phyloP scores from a whole-genome alignment of 2,888 invertebrate genomes.

The Drosophila lacicola region DNA sequence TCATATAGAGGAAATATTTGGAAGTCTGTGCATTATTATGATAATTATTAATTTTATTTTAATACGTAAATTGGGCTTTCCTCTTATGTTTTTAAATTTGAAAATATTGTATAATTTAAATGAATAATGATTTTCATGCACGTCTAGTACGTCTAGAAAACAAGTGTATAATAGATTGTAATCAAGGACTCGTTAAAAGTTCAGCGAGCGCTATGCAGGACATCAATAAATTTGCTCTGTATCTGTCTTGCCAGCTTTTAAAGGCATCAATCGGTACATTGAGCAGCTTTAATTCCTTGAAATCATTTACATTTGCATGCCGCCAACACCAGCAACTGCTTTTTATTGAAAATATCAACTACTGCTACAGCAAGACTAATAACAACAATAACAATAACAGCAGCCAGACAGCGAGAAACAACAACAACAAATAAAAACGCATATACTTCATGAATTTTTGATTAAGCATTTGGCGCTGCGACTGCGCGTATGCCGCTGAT shows the following conservation, averaged over 20 bases:
- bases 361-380: conserved; percentile 7
- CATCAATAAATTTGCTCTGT: conserved; percentile 27
- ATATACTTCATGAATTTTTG: conserved; percentile 76
- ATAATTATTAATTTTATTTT: no score
- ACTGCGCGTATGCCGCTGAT: conserved; percentile 68
- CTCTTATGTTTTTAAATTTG: no score
- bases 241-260: conserved; percentile 3
- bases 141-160: background rate
- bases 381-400: conserved; percentile 18
- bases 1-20: no score
- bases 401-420: conserved; percentile 1
- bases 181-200: conserved; percentile 45
- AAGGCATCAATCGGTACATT: conserved; percentile 5
- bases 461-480: conserved; percentile 74
- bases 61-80: no score
- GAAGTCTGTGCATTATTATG: no score
- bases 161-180: background rate
- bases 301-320: conserved; percentile 61
- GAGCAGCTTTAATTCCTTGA: conserved; percentile 51
- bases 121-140: background rate
- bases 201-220: conserved; percentile 41
- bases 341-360: conserved; percentile 46
- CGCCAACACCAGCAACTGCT: conserved; percentile 23
- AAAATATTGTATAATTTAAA: no score
- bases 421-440: conserved; percentile 20